These are phyloP conservation scores for Epizoanthus illoricatus DNA, from an alignment of 92 coral and sea anemone species.

Conservation along the genomic window DNA sequence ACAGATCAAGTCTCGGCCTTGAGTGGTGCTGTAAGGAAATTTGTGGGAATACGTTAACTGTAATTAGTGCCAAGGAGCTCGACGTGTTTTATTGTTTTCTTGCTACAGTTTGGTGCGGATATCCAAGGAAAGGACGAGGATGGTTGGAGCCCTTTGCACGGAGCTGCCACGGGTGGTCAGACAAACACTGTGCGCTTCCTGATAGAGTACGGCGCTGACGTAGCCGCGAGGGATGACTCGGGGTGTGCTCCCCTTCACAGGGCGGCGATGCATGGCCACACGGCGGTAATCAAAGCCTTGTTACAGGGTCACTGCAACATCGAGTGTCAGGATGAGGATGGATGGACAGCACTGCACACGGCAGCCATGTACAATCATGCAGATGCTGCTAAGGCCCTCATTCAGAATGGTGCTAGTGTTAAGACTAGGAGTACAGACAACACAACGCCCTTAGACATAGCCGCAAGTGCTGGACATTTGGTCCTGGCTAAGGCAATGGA, in stretches of 20 bases:
- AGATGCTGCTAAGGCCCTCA: slow-evolving; percentile 18
- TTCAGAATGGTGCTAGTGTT: slow-evolving; percentile 28
- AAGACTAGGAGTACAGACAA: slow-evolving; percentile 15
- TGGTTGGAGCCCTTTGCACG: slow-evolving; percentile 26
- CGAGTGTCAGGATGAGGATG: slow-evolving; percentile 19
- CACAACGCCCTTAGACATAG: slow-evolving; percentile 33
- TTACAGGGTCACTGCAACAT: slow-evolving; percentile 8
- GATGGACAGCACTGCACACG: slow-evolving; percentile 31
- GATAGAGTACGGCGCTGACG: slow-evolving; percentile 4
- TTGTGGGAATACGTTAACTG: no score
- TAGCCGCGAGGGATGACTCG: slow-evolving; percentile 21
- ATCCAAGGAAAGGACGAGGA: slow-evolving; percentile 22
- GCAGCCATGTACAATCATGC: slow-evolving; percentile 36
- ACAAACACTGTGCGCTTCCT: slow-evolving; percentile 27
- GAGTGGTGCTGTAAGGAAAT: no score
- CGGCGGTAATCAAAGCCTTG: slow-evolving; percentile 30
- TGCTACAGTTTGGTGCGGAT: slow-evolving; percentile 4
- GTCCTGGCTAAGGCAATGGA: slow-evolving; percentile 30
- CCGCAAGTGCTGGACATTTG: slow-evolving; percentile 27
- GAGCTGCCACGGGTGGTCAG: slow-evolving; percentile 31
- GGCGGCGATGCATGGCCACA: slow-evolving; percentile 27
- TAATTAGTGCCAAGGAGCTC: no score
- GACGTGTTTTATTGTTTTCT: no score
- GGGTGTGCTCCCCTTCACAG: slow-evolving; percentile 24
- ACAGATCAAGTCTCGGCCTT: no score